These are phyloP conservation scores for Lobophora halterata DNA, from an alignment of 2,888 invertebrate species.

Conservation along the genomic window DNA sequence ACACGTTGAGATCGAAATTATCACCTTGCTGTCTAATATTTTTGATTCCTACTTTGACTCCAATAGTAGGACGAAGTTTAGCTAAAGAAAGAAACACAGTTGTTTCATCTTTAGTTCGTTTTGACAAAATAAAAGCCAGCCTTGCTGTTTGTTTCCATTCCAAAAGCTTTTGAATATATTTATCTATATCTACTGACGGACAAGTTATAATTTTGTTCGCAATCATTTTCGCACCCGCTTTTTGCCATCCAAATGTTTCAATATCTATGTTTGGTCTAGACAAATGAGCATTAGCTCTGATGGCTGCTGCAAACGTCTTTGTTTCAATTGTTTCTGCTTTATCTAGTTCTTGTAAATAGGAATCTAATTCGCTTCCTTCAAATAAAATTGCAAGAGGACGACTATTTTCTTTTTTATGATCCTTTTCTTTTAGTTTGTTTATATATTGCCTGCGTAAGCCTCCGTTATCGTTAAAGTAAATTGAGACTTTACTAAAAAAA, in stretches of 20 bases:
- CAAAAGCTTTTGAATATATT: conserved; percentile 35
- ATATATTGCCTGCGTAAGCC: conserved; percentile 39
- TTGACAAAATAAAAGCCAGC: conserved; percentile 43
- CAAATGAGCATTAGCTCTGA: conserved; percentile 48
- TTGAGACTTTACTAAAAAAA: conserved; percentile 43
- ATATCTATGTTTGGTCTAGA: conserved; percentile 43
- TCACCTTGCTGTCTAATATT: conserved; percentile 33
- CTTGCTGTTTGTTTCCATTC: conserved; percentile 42
- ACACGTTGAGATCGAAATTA: conserved; percentile 37
- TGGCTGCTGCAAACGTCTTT: conserved; percentile 34
- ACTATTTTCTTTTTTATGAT: conserved; percentile 24
- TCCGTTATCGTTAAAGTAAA: conserved; percentile 51
- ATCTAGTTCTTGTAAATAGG: conserved; percentile 28
- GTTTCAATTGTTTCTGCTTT: conserved; percentile 18
- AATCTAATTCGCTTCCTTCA: conserved; percentile 20
- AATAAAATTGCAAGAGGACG: conserved; percentile 20
- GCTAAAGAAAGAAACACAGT: conserved; percentile 36
- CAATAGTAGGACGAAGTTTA: conserved; percentile 38
- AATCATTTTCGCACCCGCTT: conserved; percentile 49
- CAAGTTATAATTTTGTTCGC: conserved; percentile 44
- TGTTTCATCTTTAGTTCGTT: conserved; percentile 31
- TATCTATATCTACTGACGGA: conserved; percentile 33
- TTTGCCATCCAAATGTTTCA: conserved; percentile 39
- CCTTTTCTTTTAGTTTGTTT: conserved; percentile 16
- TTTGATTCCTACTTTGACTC: conserved; percentile 40